Base-by-base conservation (phyloP, 2,797 vertebrate genomes). In the Lateolabrax maculatus region DNA sequence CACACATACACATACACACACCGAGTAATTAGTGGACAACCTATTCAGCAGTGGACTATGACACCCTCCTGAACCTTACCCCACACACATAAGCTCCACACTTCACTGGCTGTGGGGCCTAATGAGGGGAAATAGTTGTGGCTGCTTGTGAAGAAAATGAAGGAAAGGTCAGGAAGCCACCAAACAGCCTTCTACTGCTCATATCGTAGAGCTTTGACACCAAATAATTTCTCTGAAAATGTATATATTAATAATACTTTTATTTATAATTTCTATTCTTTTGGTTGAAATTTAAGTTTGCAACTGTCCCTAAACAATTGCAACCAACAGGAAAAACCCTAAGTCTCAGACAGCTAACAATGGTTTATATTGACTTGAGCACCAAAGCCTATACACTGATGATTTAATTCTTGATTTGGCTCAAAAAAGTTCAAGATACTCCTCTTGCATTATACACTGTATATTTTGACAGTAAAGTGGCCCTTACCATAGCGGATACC, bases 41-140 rank as follows among this genome's bases (percentile, higher is more conserved):
- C 93, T 91, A 94, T 95, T 95, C 93, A 90, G 89, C 86, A 83
- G 83, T 92, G 93, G 94, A 93, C 93, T 93, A 90, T 89, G 94
- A 93, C 93, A 94, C 90, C 92, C 82, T 87, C 85, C 90, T 84
- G 81, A 92, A 90, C 89, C 90, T 82, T 57, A 81, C 58, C 85
- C 75, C 71, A 31, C 89, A 90, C 85, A 88, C 85, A 88, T 9
- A 52, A 80, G 77, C 81, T 73, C 41, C 88, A 90, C 80, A 88
- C 84, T 85, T 83, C 64, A 79, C 89, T 81, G 67, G 86, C 79
- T 70, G 44, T 34, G 84, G 77, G 23, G 78, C 75, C 89, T 95
- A 95, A 96, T 95, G 93, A 95, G 95, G 88, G 92, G 89, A 92
- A 93, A 95, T 94, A 91, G 92, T 93, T 95, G 88, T 86, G 89